Base-by-base conservation (phyloP, 2,113 vertebrate species). In the Coreoperca whiteheadi region DNA sequence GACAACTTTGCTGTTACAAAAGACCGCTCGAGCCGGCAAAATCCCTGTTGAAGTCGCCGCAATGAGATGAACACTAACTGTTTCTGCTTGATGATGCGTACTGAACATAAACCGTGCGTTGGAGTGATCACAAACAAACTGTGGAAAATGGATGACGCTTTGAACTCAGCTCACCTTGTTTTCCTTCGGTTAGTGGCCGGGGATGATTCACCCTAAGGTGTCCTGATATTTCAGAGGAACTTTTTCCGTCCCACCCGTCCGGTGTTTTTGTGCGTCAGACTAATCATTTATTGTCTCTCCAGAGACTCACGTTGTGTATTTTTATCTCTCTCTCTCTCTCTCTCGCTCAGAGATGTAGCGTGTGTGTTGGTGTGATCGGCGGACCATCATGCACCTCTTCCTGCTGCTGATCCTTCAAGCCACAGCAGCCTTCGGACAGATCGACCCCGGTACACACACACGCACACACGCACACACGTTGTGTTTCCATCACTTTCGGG, bases 331-430 rank as follows among this genome's bases (percentile, higher is more conserved):
- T 25, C 39, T 60, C 18, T 67, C 8, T 69, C 76, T 82, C 79
- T 93, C 81, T 87, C 83, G 85, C 74, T 78, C 93, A 97, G 97
- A 96, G 92, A 98, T 97, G 97, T 97, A 97, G 91, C 92, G 90
- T 91, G 92, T 94, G 88, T 85, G 89, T 81, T 89, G 82, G 82
- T 78, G 94, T 94, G 92, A 94, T 90, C 72, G 93, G 74, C 76
- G 89, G 94, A 95, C 92, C 95, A 97, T 93, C 94, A 98, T 98
- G 97, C 96, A 96, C 94, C 93, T 97, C 94, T 95, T 96, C 94
- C 91, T 97, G 94, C 94, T 97, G 86, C 95, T 97, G 94, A 85
- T 95, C 83, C 92, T 97, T 89, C 95, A 94, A 46, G 88, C 95
- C 79, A 89, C 94, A 54, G 91, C 95, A 66, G 90, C 95, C 81